Evolutionary conservation across 2,113 vertebrate species (phyloP).

Genomic region (Oreochromis aureus): DNA sequence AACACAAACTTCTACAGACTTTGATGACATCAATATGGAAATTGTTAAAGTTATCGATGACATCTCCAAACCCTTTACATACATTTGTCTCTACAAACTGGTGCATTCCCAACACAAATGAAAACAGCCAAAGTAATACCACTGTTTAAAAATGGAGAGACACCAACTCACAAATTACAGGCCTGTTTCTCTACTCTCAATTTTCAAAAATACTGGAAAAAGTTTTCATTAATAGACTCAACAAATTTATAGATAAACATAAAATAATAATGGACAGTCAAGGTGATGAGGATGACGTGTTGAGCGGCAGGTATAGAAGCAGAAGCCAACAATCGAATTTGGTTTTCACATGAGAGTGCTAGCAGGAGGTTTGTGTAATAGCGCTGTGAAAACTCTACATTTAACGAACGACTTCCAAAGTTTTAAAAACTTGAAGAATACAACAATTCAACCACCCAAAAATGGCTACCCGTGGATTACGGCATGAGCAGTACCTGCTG

Average conservation of each 20-base stretch:
- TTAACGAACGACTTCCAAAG: not conserved
- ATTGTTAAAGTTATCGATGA: not conserved
- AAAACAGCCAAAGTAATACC: too few relatives aligned
- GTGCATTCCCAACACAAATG: fast-evolving
- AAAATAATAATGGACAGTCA: not conserved
- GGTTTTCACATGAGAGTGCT: not conserved
- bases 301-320: not conserved
- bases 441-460: not conserved
- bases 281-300: not conserved
- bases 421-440: not conserved
- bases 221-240: too few relatives aligned
- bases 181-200: too few relatives aligned
- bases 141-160: too few relatives aligned
- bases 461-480: not conserved
- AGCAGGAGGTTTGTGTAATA: not conserved
- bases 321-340: not conserved
- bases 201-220: too few relatives aligned
- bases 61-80: not conserved
- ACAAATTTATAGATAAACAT: too few relatives aligned
- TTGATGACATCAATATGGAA: not conserved
- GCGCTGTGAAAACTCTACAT: not conserved
- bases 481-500: not conserved
- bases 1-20: not conserved
- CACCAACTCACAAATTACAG: too few relatives aligned
- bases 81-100: not conserved